Conservation (phyloP, 1,140 invertebrate genomes). For the Streblospio benedicti region DNA sequence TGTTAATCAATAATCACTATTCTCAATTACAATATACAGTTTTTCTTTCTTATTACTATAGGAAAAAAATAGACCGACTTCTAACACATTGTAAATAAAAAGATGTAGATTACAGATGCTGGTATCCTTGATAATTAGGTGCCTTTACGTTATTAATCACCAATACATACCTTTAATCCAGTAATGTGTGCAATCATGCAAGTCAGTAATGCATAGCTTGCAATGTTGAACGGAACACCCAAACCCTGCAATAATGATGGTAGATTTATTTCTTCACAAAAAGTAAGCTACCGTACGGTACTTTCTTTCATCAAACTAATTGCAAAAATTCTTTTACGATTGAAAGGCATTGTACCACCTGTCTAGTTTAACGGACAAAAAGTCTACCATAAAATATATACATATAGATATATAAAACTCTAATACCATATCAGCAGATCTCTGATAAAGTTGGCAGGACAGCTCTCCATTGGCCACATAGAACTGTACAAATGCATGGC, state of each 20-base stretch:
- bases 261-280: too few species aligned
- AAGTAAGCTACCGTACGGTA: constrained; percentile 15
- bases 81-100: neutral
- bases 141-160: neutral
- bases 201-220: constrained; percentile 88
- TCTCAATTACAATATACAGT: neutral
- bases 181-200: constrained; percentile 95
- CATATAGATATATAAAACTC: constrained; percentile 5
- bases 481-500: constrained; percentile 91
- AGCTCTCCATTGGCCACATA: constrained; percentile 72
- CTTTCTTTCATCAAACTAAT: neutral
- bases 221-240: constrained; percentile 98
- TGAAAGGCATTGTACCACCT: too few species aligned
- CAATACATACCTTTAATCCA: constrained; percentile 58
- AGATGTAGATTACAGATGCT: neutral
- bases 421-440: constrained; percentile 84
- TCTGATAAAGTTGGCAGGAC: constrained; percentile 90
- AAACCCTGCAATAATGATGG: constrained; percentile 69
- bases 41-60: neutral
- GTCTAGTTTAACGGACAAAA: too few species aligned
- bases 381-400: too few species aligned
- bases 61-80: neutral
- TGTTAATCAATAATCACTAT: too few species aligned
- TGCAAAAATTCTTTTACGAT: constrained; percentile 7
- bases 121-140: neutral